Percentiles rank a stretch among this genome's conserved stretches.
Conservation (phyloP, 2,113 vertebrate genomes). For the Rafetus swinhoei region DNA sequence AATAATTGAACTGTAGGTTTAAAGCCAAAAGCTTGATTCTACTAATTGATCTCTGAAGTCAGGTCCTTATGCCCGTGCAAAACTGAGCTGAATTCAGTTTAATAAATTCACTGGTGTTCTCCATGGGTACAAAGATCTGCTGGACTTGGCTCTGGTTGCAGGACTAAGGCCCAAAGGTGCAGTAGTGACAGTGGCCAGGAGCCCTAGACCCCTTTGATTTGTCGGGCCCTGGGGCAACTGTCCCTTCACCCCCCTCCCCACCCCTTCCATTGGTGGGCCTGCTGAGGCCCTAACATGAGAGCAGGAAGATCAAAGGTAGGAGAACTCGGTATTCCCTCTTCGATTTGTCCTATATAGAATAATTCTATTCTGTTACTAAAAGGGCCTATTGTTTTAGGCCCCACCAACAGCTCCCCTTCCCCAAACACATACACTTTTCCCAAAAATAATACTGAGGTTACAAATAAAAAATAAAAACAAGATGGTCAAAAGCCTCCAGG, state of each 20-base stretch:
- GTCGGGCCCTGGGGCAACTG: too few relatives aligned
- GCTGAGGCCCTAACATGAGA: background rate
- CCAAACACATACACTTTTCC: background rate
- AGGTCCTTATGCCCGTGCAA: background rate
- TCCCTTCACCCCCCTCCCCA: too few relatives aligned
- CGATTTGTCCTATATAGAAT: background rate
- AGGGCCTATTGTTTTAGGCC: background rate
- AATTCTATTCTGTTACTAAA: background rate
- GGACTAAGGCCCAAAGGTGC: background rate
- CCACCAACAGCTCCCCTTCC: background rate
- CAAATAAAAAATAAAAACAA: background rate
- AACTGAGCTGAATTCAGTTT: background rate
- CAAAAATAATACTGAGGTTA: background rate
- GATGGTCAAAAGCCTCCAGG: background rate
- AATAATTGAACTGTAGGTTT: background rate
- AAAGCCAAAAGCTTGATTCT: background rate
- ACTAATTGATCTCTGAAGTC: background rate
- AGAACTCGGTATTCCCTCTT: accelerated
- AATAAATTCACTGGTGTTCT: background rate
- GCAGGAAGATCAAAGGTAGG: background rate
- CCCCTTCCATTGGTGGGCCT: too few relatives aligned
- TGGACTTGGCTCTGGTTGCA: background rate
- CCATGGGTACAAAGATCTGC: background rate
- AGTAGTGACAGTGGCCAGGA: too few relatives aligned
- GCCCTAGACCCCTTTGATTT: too few relatives aligned